A percentile compares a stretch with the other conserved stretches of the same genome.
Conservation (phyloP, 2,888 invertebrate species). For the Eristalinus sepulchralis region DNA sequence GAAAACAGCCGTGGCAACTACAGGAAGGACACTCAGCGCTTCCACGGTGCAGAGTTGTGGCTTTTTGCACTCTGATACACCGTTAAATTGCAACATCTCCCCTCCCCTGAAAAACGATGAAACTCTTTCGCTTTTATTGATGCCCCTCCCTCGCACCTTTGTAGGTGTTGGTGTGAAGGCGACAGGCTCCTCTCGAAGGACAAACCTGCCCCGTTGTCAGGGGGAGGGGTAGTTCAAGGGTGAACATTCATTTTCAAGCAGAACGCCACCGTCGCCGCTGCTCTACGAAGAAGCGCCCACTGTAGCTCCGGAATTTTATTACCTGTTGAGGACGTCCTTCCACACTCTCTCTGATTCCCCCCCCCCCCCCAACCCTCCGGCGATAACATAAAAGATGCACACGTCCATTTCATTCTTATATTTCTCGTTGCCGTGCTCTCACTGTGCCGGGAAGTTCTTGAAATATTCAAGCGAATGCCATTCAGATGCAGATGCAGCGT, state of each 20-base stretch:
- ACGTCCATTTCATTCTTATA: constrained; percentile 5
- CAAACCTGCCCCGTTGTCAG: not conserved
- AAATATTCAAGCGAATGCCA: constrained; percentile 25
- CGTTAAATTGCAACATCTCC: constrained; percentile 42
- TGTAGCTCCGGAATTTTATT: constrained; percentile 60
- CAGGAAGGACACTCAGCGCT: constrained; percentile 7
- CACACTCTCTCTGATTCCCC: not conserved
- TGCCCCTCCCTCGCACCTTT: constrained; percentile 1
- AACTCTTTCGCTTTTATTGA: constrained; percentile 47
- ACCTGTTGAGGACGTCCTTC: constrained; percentile 61
- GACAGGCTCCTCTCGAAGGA: not conserved
- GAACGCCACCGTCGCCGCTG: not conserved
- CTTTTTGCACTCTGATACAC: constrained; percentile 59
- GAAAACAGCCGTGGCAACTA: constrained; percentile 23
- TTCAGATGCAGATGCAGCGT: not conserved
- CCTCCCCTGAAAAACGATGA: not conserved
- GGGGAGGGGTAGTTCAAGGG: constrained; percentile 37
- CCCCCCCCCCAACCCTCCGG: not conserved
- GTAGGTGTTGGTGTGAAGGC: constrained; percentile 19
- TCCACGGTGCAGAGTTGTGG: constrained; percentile 34
- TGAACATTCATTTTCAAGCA: constrained; percentile 37
- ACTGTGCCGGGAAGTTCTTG: not conserved
- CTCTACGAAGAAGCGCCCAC: not conserved
- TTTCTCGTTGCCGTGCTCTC: not conserved
- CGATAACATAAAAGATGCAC: not conserved